phyloP scores from a whole-genome alignment of 1,140 invertebrate genomes.

The Drosophila seguyi region DNA sequence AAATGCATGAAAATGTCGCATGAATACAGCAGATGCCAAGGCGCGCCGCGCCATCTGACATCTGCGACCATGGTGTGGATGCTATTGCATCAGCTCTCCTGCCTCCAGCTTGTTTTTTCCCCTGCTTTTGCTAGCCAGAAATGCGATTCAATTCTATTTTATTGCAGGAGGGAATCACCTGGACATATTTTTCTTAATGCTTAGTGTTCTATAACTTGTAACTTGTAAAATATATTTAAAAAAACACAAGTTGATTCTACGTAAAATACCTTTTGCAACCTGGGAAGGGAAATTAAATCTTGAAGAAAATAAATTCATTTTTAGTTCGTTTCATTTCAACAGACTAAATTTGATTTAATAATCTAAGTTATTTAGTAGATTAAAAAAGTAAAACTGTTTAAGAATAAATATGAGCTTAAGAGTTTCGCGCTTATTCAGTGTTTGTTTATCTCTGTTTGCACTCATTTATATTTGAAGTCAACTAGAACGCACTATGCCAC shows the following conservation, averaged over 20 bases:
- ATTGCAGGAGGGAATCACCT: not conserved
- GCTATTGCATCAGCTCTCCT: not conserved
- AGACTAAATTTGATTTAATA: not conserved
- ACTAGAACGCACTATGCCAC: constrained; percentile 64
- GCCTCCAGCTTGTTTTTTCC: not conserved
- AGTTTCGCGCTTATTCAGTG: constrained; percentile 1
- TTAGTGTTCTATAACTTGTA: constrained; percentile 41
- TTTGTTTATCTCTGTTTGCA: constrained; percentile 21
- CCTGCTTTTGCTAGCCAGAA: constrained; percentile 47
- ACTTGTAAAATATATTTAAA: constrained; percentile 8
- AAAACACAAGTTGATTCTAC: too few relatives aligned
- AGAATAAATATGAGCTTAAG: not conserved
- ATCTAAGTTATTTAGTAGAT: not conserved
- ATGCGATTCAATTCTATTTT: constrained; percentile 41
- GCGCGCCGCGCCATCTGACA: not conserved
- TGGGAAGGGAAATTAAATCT: not conserved
- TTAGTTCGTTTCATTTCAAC: not conserved
- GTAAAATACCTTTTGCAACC: too few relatives aligned
- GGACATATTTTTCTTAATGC: not conserved
- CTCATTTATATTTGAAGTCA: constrained; percentile 37
- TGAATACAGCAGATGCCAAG: constrained; percentile 60
- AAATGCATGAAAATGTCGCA: constrained; percentile 78
- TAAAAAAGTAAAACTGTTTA: not conserved
- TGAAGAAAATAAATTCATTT: not conserved
- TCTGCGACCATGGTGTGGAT: not conserved